Conservation (phyloP, 2,113 vertebrate genomes). For the Ochotona curzoniae region DNA sequence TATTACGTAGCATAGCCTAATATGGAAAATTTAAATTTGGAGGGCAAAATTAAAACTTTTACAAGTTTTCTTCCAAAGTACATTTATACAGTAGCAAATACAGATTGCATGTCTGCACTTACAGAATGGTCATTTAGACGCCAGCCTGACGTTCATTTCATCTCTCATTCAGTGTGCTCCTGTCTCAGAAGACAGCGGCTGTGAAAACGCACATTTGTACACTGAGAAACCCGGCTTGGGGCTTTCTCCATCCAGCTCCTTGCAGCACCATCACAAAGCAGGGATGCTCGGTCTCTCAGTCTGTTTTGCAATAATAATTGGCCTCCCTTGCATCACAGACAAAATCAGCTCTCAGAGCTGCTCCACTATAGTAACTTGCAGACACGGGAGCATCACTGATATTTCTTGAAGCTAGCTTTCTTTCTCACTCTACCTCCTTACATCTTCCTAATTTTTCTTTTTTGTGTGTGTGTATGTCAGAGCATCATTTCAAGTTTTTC, state of each 20-base stretch:
- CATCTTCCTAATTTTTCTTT: background rate
- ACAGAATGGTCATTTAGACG: background rate
- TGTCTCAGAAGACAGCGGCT: background rate
- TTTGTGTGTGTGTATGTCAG: too few relatives aligned
- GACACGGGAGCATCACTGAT: background rate
- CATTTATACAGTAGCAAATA: background rate
- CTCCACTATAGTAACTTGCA: background rate
- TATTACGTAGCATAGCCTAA: background rate
- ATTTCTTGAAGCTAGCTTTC: background rate
- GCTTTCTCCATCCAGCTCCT: background rate
- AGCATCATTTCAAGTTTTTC: background rate
- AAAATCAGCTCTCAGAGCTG: constrained; percentile 28
- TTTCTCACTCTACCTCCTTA: constrained; percentile 13
- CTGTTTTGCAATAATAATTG: background rate
- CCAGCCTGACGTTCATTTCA: background rate
- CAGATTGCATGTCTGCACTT: background rate
- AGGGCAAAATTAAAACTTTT: background rate
- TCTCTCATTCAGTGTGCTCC: background rate
- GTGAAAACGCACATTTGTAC: background rate
- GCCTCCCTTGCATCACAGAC: background rate
- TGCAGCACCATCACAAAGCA: background rate
- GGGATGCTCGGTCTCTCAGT: background rate
- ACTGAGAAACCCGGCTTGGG: background rate
- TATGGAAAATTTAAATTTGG: background rate
- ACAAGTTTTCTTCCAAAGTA: background rate